Conservation (phyloP, 2,888 invertebrate genomes). For the Metacarcinus magister region DNA sequence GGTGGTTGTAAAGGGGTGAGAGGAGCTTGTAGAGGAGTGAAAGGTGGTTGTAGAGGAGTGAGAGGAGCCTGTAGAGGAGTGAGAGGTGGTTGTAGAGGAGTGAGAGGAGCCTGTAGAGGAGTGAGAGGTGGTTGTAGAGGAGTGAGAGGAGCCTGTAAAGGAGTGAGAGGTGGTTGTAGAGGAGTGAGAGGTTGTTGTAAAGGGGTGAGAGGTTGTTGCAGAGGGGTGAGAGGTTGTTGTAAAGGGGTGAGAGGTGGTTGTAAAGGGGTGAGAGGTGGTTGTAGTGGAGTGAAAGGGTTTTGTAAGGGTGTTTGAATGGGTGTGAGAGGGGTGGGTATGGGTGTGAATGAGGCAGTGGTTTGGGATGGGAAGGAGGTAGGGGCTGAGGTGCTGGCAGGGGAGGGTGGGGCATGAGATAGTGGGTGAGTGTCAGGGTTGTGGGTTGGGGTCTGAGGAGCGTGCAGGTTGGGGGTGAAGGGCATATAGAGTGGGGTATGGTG, state of each 20-base stretch:
- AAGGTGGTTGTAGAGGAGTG: constrained; percentile 47
- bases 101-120: constrained; percentile 58
- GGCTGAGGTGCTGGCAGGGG: constrained; percentile 56
- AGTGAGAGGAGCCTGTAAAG: neutral
- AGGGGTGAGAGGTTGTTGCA: constrained; percentile 46
- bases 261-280: constrained; percentile 57
- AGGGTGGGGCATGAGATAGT: neutral
- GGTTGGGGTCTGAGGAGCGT: constrained; percentile 73
- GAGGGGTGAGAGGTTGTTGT: neutral
- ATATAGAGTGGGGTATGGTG: constrained; percentile 69
- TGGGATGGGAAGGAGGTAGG: constrained; percentile 13
- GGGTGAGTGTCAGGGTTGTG: constrained; percentile 65
- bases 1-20: constrained; percentile 54
- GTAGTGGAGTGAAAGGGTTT: constrained; percentile 58
- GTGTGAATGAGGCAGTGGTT: constrained; percentile 59
- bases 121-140: constrained; percentile 63
- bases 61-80: constrained; percentile 52
- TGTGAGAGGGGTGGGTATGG: constrained; percentile 64
- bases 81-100: constrained; percentile 44
- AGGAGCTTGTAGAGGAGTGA: constrained; percentile 63
- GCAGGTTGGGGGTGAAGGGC: constrained; percentile 75
- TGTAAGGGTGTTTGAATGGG: constrained; percentile 69
- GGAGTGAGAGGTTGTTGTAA: constrained; percentile 62
- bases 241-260: constrained; percentile 52
- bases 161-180: neutral